Percentiles rank a stretch among this genome's conserved stretches.
Evolutionary conservation across 1,140 invertebrate genomes (phyloP).

Genomic region (honey bee (Apis mellifera)): DNA sequence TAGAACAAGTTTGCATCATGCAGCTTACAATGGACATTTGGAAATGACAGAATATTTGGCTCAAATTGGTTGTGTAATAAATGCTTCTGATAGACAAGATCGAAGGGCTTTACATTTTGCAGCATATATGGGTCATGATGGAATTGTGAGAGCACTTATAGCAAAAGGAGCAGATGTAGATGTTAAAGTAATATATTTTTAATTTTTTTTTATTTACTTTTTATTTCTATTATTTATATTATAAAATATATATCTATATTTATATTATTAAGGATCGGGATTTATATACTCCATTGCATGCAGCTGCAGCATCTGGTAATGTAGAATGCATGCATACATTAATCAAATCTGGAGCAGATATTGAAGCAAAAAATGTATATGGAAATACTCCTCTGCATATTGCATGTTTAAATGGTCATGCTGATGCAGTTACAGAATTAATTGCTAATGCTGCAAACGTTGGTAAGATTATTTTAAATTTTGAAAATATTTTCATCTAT

Average conservation of each 20-base stretch:
- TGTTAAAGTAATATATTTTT: constrained; percentile 80
- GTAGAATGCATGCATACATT: constrained; percentile 81
- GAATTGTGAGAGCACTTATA: constrained; percentile 81
- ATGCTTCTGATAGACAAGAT: constrained; percentile 86
- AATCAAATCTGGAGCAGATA: constrained; percentile 82
- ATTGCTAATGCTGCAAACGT: constrained; percentile 53
- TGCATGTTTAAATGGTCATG: constrained; percentile 85
- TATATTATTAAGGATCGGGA: constrained; percentile 66
- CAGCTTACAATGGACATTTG: constrained; percentile 84
- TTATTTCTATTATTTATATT: not conserved
- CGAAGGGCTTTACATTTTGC: constrained; percentile 84
- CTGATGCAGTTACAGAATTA: constrained; percentile 81
- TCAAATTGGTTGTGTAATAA: constrained; percentile 83
- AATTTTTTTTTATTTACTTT: not conserved
- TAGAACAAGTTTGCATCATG: constrained; percentile 85
- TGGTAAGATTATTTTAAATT: constrained; percentile 33
- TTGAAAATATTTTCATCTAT: not conserved
- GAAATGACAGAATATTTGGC: constrained; percentile 82
- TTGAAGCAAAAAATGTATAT: constrained; percentile 83
- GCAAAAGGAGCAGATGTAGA: constrained; percentile 83
- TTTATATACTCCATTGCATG: constrained; percentile 85
- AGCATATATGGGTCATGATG: constrained; percentile 82
- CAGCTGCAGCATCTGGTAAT: constrained; percentile 84
- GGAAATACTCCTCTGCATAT: constrained; percentile 86
- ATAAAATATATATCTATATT: not conserved